These are phyloP conservation scores for Cosmopolites sordidus DNA, from an alignment of 2,888 invertebrate genomes.

Conservation along the genomic window DNA sequence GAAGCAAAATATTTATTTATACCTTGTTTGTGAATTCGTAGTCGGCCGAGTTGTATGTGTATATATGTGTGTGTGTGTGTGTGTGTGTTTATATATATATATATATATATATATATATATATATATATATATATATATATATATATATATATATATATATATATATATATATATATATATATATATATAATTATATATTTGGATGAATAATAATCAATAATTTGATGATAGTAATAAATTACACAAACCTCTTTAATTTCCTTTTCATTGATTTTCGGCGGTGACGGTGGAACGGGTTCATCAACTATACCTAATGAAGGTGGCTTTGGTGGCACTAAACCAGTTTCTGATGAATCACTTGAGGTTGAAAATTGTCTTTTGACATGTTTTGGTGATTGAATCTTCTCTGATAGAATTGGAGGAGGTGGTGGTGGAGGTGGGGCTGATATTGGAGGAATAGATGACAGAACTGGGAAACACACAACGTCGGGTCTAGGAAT, in stretches of 20 bases:
- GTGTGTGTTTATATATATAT: no score
- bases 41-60: no score
- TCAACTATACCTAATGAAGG: not conserved
- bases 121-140: no score
- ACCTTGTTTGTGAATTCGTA: no score
- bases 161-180: no score
- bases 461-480: slow-evolving; percentile 46
- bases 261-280: not conserved
- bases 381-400: not conserved
- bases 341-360: not conserved
- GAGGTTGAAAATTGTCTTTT: not conserved
- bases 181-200: no score
- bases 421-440: slow-evolving; percentile 21
- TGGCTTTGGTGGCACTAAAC: not conserved
- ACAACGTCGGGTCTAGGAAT: slow-evolving; percentile 48
- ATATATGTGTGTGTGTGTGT: no score
- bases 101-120: no score
- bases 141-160: no score
- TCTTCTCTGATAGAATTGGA: not conserved
- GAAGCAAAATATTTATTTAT: no score
- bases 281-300: not conserved
- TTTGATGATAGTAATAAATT: no score
- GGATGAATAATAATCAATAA: no score
- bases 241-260: not conserved
- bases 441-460: slow-evolving; percentile 30